Evolutionary conservation across 2,113 vertebrate species (phyloP).

Genomic region (Plestiodon gilberti): DNA sequence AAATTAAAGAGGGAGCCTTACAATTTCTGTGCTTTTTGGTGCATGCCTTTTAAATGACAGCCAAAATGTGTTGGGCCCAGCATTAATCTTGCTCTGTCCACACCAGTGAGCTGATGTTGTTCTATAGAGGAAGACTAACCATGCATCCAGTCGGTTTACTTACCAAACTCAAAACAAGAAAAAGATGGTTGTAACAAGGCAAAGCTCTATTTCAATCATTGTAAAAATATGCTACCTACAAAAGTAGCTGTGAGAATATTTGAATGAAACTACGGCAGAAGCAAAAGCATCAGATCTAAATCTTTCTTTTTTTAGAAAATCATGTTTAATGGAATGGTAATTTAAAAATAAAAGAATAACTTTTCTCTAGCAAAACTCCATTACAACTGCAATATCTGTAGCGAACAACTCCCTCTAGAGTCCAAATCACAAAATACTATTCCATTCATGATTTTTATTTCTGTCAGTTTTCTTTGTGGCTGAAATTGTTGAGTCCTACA

Average conservation of each 20-base stretch:
- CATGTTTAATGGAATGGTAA: not conserved
- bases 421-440: not conserved
- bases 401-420: conserved; percentile 22
- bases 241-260: not conserved
- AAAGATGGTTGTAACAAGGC: not conserved
- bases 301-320: not conserved
- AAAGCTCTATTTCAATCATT: not conserved
- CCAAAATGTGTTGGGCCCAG: not conserved
- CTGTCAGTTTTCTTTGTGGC: not conserved
- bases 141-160: not conserved
- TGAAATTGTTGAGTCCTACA: not conserved
- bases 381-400: not conserved
- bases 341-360: not conserved
- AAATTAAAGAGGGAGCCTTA: no score
- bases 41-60: no score
- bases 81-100: not conserved
- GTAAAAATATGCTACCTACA: not conserved
- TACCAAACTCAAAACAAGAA: conserved; percentile 1
- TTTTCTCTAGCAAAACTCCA: not conserved
- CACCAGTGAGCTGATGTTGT: fast-evolving
- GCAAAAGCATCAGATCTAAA: not conserved
- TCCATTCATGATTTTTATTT: not conserved
- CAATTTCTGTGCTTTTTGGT: no score
- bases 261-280: not conserved
- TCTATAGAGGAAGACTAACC: not conserved